Evolutionary conservation across 2,113 vertebrate genomes (phyloP), one percentile per base, ranked within the genome.

Genomic region (Hylia prasina): DNA sequence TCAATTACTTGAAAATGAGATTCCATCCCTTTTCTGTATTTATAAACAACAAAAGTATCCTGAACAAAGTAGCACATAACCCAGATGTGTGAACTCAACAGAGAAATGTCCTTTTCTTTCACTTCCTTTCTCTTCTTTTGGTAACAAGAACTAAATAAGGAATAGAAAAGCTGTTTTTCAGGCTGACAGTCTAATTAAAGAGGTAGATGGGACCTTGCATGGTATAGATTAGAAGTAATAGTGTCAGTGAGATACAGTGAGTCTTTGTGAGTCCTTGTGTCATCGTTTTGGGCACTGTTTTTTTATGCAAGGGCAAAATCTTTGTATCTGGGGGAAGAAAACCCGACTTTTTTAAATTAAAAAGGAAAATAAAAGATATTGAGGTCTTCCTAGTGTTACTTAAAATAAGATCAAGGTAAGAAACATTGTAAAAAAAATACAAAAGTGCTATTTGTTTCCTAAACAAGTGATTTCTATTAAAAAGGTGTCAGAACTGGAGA

Each of bases 401-500:
- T 98, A 98, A 98, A 98, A 98, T 98, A 98, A 98, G 98, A 98
- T 98, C 97, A 98, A 98, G 97, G 97, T 98, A 98, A 99, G 98
- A 98, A 98, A 98, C 98, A 96, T 98, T 99, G 98, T 98, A 98
- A 93, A 97, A 98, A 95, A 94, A 92, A 87, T 98, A 98, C 97
- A 97, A 97, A 98, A 98, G 98, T 98, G 98, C 98, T 98, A 98
- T 99, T 98, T 99, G 98, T 99, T 99, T 99, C 98, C 98, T 98
- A 98, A 99, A 98, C 98, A 98, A 98, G 98, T 98, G 97, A 98
- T 98, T 98, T 98, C 98, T 98, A 98, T 98, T 98, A 98, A 98
- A 98, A 98, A 98, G 98, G 98, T 99, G 98, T 99, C 99, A 98
- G 98, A 98, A 99, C 98, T 98, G 98, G 98, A 99, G 98, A 98